Percentiles rank a stretch among this genome's conserved stretches.
phyloP scores from a whole-genome alignment of 1,140 invertebrate genomes.

The Holotrichia oblita region DNA sequence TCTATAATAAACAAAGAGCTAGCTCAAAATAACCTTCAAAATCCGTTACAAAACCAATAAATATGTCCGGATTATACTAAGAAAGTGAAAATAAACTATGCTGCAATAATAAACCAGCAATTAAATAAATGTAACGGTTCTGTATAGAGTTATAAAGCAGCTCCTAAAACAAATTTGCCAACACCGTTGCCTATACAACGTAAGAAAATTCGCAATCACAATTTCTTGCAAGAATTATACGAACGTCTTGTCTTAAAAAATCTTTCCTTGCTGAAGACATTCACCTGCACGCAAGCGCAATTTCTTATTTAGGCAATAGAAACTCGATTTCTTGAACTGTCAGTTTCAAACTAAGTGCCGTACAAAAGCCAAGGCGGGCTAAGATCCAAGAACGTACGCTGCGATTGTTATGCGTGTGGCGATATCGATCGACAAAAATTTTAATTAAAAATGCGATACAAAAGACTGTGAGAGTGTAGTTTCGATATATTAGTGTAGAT shows the following conservation, averaged over 20 bases:
- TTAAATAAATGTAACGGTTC: neutral
- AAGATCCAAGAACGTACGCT: conserved; percentile 25
- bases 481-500: conserved; percentile 25
- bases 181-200: conserved; percentile 13
- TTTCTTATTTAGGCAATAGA: conserved; percentile 49
- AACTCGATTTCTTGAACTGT: conserved; percentile 52
- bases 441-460: conserved; percentile 44
- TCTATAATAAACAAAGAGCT: no score
- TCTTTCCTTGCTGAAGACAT: conserved; percentile 52
- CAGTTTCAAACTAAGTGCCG: conserved; percentile 49
- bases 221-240: neutral
- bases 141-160: neutral
- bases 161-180: conserved; percentile 13
- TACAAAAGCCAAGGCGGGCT: conserved; percentile 24
- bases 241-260: neutral
- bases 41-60: no score
- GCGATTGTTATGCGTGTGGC: conserved; percentile 3
- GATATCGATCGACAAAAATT: conserved; percentile 33
- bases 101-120: neutral
- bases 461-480: conserved; percentile 43
- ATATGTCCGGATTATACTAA: neutral
- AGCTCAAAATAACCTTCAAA: no score
- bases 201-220: neutral
- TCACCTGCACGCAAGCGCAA: conserved; percentile 55
- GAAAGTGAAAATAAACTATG: neutral